phyloP scores from a whole-genome alignment of 2,797 vertebrate genomes.

The Falco columbarius region DNA sequence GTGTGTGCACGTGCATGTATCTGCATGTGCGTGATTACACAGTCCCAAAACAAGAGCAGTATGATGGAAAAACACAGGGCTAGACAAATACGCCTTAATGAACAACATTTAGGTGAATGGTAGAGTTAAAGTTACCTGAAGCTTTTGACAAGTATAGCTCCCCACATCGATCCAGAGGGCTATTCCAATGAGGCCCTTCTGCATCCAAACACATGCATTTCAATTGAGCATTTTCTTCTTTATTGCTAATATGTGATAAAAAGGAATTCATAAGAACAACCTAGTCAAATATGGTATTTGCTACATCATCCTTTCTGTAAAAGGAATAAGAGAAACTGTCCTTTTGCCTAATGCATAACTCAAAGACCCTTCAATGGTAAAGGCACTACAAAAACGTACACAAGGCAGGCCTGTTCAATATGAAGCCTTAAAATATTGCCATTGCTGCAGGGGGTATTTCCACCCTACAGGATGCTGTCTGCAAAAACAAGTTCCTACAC shows the following conservation, averaged over 20 bases:
- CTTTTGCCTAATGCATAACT: neutral
- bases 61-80: neutral
- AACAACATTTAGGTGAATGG: neutral
- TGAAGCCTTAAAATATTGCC: neutral
- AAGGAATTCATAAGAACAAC: neutral
- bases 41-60: neutral
- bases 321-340: neutral
- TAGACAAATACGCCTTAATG: neutral
- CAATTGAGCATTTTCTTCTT: neutral
- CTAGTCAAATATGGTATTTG: neutral
- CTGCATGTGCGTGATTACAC: neutral
- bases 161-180: accelerated
- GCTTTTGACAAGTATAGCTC: neutral
- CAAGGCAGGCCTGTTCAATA: neutral
- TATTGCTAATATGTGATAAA: neutral
- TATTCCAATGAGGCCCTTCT: neutral
- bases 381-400: neutral
- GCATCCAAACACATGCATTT: neutral
- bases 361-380: neutral
- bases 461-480: constrained; percentile 35
- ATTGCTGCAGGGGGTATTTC: constrained; percentile 43
- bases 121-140: neutral
- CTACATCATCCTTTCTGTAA: neutral
- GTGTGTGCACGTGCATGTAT: accelerated
- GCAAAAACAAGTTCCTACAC: constrained; percentile 60